These are phyloP conservation scores for Drosophila seguyi DNA, from an alignment of 1,140 invertebrate genomes.

Conservation along the genomic window DNA sequence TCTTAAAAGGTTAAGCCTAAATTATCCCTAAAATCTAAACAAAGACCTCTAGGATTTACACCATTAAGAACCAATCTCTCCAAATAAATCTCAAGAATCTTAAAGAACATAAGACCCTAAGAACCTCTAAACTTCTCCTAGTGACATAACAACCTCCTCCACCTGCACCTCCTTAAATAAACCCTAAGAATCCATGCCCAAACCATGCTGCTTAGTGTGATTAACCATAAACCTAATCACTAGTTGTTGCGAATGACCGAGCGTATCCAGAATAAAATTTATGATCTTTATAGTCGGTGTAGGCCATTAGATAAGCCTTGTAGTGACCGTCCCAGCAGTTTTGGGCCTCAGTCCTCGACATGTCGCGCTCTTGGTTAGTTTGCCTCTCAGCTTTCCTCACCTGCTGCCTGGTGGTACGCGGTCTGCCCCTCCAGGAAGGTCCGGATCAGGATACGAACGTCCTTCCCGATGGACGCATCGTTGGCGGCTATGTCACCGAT, in stretches of 20 bases:
- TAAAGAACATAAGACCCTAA: no score
- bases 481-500: constrained; percentile 60
- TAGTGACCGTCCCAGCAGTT: neutral
- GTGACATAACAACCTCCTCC: no score
- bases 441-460: neutral
- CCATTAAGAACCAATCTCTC: neutral
- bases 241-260: constrained; percentile 27
- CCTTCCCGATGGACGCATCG: constrained; percentile 56
- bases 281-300: constrained; percentile 30
- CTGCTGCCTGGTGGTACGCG: constrained; percentile 16
- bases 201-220: constrained; percentile 11
- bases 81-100: neutral
- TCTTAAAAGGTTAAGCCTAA: no score
- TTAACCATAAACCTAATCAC: constrained; percentile 29
- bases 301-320: constrained; percentile 53
- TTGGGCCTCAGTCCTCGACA: constrained; percentile 35
- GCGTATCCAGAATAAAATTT: constrained; percentile 62
- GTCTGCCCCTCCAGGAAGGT: constrained; percentile 41
- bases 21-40: neutral
- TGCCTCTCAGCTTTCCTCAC: constrained; percentile 3
- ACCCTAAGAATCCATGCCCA: no score
- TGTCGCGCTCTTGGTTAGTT: constrained; percentile 39
- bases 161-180: neutral
- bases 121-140: no score
- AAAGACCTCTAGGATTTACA: neutral